Percentiles rank a stretch among this genome's conserved stretches.
Conservation (phyloP, 2,113 vertebrate genomes). For the Aphelocoma coerulescens region DNA sequence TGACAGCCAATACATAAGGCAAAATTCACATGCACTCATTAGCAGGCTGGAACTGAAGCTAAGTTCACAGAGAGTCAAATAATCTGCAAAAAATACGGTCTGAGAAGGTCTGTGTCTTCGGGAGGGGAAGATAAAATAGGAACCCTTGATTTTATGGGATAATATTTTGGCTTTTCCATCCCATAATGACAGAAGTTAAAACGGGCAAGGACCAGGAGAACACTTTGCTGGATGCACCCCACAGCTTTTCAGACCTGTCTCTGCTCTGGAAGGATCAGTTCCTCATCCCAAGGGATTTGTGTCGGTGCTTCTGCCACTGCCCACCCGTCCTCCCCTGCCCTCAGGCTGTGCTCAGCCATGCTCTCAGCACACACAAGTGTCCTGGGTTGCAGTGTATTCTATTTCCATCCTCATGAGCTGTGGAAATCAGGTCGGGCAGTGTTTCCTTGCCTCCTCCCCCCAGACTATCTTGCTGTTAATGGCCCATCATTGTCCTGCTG, state of each 20-base stretch:
- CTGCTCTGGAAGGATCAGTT: background rate
- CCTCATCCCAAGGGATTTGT: background rate
- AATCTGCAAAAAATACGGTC: background rate
- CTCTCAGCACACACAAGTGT: background rate
- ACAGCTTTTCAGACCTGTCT: background rate
- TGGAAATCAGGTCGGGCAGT: no score
- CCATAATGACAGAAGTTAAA: background rate
- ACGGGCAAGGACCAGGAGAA: background rate
- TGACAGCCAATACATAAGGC: background rate
- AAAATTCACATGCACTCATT: constrained; percentile 4
- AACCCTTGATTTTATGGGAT: background rate
- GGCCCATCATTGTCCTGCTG: no score
- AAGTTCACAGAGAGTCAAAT: background rate
- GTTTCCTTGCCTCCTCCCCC: no score
- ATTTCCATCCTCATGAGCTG: no score
- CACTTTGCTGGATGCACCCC: background rate
- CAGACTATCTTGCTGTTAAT: no score
- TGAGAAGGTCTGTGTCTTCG: background rate
- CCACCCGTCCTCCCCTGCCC: accelerated
- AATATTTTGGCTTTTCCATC: background rate
- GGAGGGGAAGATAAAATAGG: background rate
- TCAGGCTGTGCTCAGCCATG: accelerated
- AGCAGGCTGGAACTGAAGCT: background rate
- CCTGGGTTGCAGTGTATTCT: no score
- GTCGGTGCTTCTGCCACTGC: background rate